These are phyloP conservation scores for Schlechtendalia chinensis DNA, from an alignment of 1,140 invertebrate genomes.

Conservation along the genomic window DNA sequence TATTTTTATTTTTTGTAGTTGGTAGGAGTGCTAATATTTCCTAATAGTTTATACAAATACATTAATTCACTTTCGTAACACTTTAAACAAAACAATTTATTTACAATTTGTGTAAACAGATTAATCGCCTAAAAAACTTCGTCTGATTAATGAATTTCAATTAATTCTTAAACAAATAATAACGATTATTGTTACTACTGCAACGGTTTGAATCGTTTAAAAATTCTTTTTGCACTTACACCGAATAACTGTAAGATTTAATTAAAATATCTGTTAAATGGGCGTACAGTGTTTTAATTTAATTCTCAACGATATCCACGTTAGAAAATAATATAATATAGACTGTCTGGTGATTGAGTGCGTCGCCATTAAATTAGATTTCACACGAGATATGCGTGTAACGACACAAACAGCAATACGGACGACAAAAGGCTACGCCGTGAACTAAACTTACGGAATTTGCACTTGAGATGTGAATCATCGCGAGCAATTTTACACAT, in stretches of 20 bases:
- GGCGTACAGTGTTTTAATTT: background rate
- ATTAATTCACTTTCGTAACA: too few species aligned
- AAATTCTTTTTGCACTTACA: background rate
- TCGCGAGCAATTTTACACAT: background rate
- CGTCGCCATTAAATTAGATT: constrained; percentile 4
- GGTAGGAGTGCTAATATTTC: too few species aligned
- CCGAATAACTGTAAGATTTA: background rate
- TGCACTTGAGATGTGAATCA: background rate
- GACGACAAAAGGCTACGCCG: background rate
- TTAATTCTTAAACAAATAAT: background rate
- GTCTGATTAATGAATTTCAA: too few species aligned
- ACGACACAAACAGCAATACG: constrained; percentile 7
- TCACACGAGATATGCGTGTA: background rate
- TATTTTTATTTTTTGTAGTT: too few species aligned
- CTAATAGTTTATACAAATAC: too few species aligned
- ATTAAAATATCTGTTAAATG: background rate
- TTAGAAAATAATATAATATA: background rate
- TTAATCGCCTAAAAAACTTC: too few species aligned
- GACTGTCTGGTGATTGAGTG: background rate
- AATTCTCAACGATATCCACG: background rate
- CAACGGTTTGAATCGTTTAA: background rate
- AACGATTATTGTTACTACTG: too few species aligned
- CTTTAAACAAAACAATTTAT: too few species aligned
- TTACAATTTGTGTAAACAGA: too few species aligned
- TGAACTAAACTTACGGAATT: constrained; percentile 22